These are phyloP conservation scores for Oryzias dopingdopingensis DNA, from an alignment of 2,797 vertebrate genomes.

Conservation along the genomic window DNA sequence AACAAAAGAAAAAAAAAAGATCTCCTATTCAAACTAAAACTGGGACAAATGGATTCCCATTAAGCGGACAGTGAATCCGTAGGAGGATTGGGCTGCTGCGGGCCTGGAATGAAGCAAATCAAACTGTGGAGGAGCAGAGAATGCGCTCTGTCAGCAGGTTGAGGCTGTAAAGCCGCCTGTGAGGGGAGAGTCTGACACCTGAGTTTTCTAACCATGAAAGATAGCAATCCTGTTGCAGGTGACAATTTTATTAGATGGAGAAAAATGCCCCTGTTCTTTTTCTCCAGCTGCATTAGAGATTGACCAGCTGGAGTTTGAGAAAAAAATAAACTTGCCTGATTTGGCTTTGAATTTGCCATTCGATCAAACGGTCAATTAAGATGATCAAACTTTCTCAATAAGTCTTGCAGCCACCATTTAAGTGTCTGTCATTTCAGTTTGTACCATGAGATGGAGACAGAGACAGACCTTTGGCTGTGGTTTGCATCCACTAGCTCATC, in stretches of 20 bases:
- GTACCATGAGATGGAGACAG: conserved; percentile 78
- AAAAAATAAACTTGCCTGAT: conserved; percentile 28
- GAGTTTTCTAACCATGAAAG: conserved; percentile 78
- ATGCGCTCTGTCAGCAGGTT: conserved; percentile 74
- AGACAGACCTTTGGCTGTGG: conserved; percentile 56
- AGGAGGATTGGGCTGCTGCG: conserved; percentile 54
- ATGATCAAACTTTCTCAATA: conserved; percentile 10
- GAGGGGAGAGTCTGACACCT: conserved; percentile 66
- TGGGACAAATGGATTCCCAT: conserved; percentile 77
- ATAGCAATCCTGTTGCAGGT: conserved; percentile 60
- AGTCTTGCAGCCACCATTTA: not conserved
- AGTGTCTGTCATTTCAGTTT: conserved; percentile 35
- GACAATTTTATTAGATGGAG: conserved; percentile 66
- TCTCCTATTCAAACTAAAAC: conserved; percentile 69
- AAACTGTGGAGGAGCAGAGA: conserved; percentile 53
- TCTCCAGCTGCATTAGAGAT: conserved; percentile 11
- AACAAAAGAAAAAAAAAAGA: conserved; percentile 48
- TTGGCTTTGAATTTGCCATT: no score
- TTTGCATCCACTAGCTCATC: conserved; percentile 40
- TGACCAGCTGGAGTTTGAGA: conserved; percentile 8
- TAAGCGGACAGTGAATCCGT: conserved; percentile 71
- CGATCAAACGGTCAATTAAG: conserved; percentile 1
- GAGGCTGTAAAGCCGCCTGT: conserved; percentile 20
- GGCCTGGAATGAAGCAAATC: conserved; percentile 54
- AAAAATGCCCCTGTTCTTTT: conserved; percentile 48